Evolutionary conservation across 2,113 vertebrate species (phyloP).

Genomic region (Psophia crepitans): DNA sequence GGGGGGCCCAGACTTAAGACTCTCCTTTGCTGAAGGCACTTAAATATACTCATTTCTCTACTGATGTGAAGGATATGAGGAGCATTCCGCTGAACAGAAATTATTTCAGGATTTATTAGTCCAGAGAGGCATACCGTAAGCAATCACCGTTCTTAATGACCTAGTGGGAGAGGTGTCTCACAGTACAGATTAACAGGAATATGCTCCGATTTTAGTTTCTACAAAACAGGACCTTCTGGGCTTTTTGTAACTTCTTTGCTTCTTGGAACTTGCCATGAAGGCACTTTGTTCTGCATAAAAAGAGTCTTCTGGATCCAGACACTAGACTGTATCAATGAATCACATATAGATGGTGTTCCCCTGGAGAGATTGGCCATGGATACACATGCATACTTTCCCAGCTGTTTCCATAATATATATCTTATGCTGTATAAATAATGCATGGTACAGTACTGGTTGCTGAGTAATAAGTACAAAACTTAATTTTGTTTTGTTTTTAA

Average conservation of each 20-base stretch:
- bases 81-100: neutral
- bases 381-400: neutral
- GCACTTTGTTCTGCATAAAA: neutral
- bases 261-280: neutral
- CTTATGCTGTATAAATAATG: neutral
- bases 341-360: neutral
- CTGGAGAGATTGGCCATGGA: neutral
- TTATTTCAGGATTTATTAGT: neutral
- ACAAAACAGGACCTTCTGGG: neutral
- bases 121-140: neutral
- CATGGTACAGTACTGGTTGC: neutral
- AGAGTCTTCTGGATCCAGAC: neutral
- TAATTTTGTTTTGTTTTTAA: neutral
- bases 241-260: neutral
- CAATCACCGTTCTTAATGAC: neutral
- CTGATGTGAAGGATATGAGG: neutral
- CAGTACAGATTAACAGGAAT: neutral
- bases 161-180: neutral
- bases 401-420: neutral
- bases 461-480: neutral
- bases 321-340: too few relatives aligned
- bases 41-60: neutral
- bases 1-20: neutral
- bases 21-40: neutral
- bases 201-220: neutral